These are phyloP conservation scores for Tapirus terrestris DNA, from an alignment of 2,113 vertebrate species.

Conservation along the genomic window DNA sequence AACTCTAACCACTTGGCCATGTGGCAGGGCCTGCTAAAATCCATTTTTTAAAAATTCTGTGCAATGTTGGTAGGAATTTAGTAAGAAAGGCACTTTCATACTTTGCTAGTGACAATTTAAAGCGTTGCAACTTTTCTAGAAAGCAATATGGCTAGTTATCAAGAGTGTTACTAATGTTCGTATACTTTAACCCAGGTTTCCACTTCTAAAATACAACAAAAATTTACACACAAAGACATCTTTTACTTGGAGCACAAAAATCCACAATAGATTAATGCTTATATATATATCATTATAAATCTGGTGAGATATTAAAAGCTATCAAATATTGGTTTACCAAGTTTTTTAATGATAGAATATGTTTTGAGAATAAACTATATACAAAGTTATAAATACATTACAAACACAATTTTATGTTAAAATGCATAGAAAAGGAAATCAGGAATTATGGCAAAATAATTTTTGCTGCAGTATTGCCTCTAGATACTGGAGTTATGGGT, in stretches of 20 bases:
- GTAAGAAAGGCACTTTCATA: not conserved
- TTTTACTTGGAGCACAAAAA: not conserved
- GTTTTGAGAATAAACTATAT: conserved; percentile 6
- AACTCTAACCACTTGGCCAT: no score
- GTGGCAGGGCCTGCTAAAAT: not conserved
- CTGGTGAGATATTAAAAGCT: not conserved
- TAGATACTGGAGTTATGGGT: not conserved
- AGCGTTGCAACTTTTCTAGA: not conserved
- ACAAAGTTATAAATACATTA: not conserved
- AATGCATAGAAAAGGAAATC: not conserved
- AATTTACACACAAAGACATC: not conserved
- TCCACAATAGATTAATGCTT: not conserved
- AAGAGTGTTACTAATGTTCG: not conserved
- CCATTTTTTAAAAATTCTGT: not conserved
- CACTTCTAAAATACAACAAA: conserved; percentile 13
- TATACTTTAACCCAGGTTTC: conserved; percentile 18
- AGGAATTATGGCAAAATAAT: conserved; percentile 34
- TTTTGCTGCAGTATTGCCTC: not conserved
- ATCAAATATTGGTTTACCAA: conserved; percentile 39
- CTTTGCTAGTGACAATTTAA: conserved; percentile 14
- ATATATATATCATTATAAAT: not conserved
- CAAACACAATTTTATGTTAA: conserved; percentile 8
- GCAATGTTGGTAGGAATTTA: not conserved
- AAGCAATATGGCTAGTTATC: not conserved
- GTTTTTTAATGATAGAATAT: not conserved